Conservation (phyloP, 2,113 vertebrate genomes). For the Uria lomvia region DNA sequence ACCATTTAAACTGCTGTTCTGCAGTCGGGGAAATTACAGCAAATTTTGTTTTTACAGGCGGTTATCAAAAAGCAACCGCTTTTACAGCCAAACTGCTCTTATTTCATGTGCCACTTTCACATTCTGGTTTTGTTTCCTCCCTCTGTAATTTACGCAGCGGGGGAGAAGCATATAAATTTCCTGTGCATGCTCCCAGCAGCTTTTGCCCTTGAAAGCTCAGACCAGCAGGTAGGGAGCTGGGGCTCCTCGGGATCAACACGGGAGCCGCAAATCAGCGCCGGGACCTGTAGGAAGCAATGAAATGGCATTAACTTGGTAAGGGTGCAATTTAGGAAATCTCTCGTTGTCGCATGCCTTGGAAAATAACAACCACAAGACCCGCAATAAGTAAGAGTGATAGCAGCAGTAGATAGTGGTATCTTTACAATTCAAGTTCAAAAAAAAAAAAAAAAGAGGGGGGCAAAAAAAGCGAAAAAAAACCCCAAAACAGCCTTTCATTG, state of each 20-base stretch:
- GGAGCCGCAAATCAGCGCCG: background rate
- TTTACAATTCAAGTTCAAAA: background rate
- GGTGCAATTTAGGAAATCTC: background rate
- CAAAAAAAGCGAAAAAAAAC: background rate
- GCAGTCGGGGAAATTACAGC: background rate
- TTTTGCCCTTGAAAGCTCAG: background rate
- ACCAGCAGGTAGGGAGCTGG: background rate
- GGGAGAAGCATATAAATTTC: conserved; percentile 2
- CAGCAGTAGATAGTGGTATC: background rate
- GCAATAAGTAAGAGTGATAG: background rate
- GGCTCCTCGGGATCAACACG: background rate
- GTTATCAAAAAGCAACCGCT: background rate
- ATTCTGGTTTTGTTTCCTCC: conserved; percentile 15
- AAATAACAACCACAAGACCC: background rate
- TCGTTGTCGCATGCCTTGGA: background rate
- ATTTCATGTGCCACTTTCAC: background rate
- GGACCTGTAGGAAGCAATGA: background rate
- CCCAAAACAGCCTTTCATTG: background rate
- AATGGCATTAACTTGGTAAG: background rate
- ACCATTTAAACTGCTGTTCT: background rate
- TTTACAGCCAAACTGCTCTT: background rate
- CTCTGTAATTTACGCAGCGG: conserved; percentile 14
- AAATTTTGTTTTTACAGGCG: background rate
- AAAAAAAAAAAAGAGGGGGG: background rate
- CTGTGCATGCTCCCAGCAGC: background rate